These are phyloP conservation scores for Labroides dimidiatus DNA, from an alignment of 2,797 vertebrate species.

Conservation along the genomic window DNA sequence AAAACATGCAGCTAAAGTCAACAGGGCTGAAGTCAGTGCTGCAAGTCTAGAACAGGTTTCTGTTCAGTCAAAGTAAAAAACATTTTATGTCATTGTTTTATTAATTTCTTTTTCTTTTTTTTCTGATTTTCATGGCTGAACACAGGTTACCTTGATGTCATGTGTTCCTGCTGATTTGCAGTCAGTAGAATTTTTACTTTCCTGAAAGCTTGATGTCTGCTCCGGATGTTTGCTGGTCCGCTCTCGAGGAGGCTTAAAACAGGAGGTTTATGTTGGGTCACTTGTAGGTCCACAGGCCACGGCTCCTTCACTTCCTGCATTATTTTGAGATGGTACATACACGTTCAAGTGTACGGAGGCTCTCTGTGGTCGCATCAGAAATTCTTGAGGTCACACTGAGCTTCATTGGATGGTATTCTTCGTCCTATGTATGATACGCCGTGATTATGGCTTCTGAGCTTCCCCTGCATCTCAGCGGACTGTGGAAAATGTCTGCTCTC, in stretches of 20 bases:
- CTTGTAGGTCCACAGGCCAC: constrained; percentile 14
- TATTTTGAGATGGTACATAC: constrained; percentile 41
- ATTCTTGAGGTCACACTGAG: constrained; percentile 43
- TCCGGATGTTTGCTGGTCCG: constrained; percentile 32
- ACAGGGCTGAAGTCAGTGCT: not conserved
- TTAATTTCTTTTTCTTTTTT: no score
- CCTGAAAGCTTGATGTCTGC: constrained; percentile 18
- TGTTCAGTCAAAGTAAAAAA: constrained; percentile 11
- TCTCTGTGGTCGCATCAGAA: constrained; percentile 33
- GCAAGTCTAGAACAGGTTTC: constrained; percentile 3
- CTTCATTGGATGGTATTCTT: not conserved
- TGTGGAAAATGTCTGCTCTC: constrained; percentile 8
- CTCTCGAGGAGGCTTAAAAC: constrained; percentile 27
- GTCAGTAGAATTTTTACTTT: constrained; percentile 26
- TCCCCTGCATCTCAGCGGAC: constrained; percentile 21
- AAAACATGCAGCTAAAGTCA: constrained; percentile 16
- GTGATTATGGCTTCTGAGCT: constrained; percentile 36
- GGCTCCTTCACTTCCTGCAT: constrained; percentile 45
- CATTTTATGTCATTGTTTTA: no score
- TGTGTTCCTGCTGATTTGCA: constrained; percentile 2
- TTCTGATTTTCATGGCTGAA: no score
- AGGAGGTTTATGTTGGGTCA: constrained; percentile 47
- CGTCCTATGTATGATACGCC: constrained; percentile 9
- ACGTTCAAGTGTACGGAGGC: constrained; percentile 19
- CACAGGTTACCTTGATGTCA: not conserved